Evolutionary conservation across 2,888 invertebrate species (phyloP).

Genomic region (Drosophila parthenogenetica): DNA sequence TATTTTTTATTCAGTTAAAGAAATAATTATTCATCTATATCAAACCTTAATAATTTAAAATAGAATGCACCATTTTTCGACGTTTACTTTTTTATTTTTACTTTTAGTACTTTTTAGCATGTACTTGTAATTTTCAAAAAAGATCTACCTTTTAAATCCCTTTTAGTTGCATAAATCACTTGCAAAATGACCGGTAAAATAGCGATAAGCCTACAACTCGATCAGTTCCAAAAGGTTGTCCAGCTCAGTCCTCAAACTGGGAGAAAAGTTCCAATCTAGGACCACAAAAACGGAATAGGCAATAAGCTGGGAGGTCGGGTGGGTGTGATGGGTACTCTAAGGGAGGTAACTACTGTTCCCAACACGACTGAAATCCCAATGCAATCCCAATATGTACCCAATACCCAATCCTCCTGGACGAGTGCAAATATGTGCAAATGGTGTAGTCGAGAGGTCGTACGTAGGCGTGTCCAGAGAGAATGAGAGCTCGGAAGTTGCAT

Average conservation of each 20-base stretch:
- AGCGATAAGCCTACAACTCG: constrained; percentile 40
- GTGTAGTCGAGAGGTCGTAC: constrained; percentile 41
- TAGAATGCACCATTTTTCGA: too few species aligned
- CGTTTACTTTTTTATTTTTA: too few species aligned
- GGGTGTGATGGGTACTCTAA: background rate
- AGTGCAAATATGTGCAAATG: constrained; percentile 62
- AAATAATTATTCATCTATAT: too few species aligned
- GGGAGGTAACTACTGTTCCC: constrained; percentile 3
- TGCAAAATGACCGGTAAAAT: constrained; percentile 28
- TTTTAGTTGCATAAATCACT: constrained; percentile 46
- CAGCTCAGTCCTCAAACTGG: constrained; percentile 25
- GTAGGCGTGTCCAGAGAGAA: constrained; percentile 25
- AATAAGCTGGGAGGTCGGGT: constrained; percentile 32
- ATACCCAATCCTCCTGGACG: constrained; percentile 33
- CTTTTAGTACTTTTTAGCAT: too few species aligned
- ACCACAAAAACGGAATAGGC: constrained; percentile 56
- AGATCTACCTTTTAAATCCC: constrained; percentile 1
- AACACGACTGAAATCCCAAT: constrained; percentile 30
- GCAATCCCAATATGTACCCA: constrained; percentile 55
- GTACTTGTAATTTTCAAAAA: background rate
- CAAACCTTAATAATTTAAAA: too few species aligned
- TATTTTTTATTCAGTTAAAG: too few species aligned
- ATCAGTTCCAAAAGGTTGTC: constrained; percentile 44
- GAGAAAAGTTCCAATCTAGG: constrained; percentile 64
- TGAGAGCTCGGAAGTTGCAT: constrained; percentile 52